Percentiles rank a stretch among this genome's conserved stretches.
phyloP scores from a whole-genome alignment of 2,888 invertebrate species.

The Crioceris asparagi region DNA sequence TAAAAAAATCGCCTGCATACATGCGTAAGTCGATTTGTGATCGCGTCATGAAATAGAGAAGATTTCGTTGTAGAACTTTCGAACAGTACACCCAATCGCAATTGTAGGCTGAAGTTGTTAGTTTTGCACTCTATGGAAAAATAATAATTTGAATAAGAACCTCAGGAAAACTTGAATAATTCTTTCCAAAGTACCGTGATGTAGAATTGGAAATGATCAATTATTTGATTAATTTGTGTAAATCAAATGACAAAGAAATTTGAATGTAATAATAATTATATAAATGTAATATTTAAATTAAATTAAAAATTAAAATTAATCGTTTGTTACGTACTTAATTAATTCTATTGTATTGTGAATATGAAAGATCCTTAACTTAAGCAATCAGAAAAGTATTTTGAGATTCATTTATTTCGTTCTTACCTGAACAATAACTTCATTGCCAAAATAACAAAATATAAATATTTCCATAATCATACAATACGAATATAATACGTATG shows the following conservation, averaged over 20 bases:
- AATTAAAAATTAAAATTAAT: no score
- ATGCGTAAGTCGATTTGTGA: constrained; percentile 41
- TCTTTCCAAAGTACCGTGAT: no score
- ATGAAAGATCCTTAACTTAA: not conserved
- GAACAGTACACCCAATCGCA: constrained; percentile 35
- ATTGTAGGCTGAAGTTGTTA: constrained; percentile 38
- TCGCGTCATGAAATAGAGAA: constrained; percentile 41
- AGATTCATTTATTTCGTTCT: not conserved
- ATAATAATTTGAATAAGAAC: no score
- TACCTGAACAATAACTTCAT: constrained; percentile 46
- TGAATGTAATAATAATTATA: no score
- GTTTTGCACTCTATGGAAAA: constrained; percentile 36
- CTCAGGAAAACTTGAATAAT: no score
- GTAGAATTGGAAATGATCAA: no score
- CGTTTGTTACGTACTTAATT: no score
- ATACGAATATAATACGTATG: constrained; percentile 42
- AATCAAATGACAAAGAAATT: no score
- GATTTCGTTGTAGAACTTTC: constrained; percentile 33
- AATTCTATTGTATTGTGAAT: not conserved
- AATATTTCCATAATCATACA: constrained; percentile 47
- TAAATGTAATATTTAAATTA: no score
- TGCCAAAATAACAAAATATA: constrained; percentile 48
- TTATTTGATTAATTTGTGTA: no score
- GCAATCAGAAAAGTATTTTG: not conserved
- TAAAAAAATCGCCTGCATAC: constrained; percentile 40